Percentiles rank a stretch among this genome's conserved stretches.
These are phyloP conservation scores for Lacerta viridis DNA, from an alignment of 2,797 vertebrate species.

Conservation along the genomic window DNA sequence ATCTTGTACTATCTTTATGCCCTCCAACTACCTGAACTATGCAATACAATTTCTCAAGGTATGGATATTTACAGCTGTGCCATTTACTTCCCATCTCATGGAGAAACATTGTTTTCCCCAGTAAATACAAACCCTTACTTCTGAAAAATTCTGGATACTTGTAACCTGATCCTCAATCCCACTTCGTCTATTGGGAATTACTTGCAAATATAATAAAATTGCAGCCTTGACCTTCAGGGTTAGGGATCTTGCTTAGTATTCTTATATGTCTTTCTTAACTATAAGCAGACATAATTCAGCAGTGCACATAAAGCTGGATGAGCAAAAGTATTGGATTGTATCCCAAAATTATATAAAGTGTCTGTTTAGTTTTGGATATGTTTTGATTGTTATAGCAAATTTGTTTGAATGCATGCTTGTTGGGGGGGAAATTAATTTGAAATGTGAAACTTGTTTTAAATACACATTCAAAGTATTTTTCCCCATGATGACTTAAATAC, in stretches of 20 bases:
- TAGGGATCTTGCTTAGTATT: neutral
- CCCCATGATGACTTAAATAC: neutral
- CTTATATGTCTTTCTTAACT: neutral
- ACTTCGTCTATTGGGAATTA: neutral
- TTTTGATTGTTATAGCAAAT: neutral
- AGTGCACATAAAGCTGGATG: neutral
- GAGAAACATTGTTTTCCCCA: neutral
- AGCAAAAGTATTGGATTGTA: neutral
- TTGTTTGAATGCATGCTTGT: neutral
- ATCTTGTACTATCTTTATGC: neutral
- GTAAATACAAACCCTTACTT: neutral
- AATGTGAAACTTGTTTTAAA: constrained; percentile 6
- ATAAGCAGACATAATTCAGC: neutral
- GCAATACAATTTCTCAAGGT: neutral
- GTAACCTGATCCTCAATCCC: neutral
- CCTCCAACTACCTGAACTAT: neutral
- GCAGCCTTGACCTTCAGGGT: neutral
- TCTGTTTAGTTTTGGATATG: neutral
- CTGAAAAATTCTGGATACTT: neutral
- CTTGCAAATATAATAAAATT: neutral
- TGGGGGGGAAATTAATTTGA: neutral
- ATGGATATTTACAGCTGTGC: too few relatives aligned
- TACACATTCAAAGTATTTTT: neutral
- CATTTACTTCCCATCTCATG: neutral
- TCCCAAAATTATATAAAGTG: neutral